A percentile compares a stretch with the other conserved stretches of the same genome.
Evolutionary conservation across 2,797 vertebrate genomes (phyloP).

Genomic region (Gallirallus australis): DNA sequence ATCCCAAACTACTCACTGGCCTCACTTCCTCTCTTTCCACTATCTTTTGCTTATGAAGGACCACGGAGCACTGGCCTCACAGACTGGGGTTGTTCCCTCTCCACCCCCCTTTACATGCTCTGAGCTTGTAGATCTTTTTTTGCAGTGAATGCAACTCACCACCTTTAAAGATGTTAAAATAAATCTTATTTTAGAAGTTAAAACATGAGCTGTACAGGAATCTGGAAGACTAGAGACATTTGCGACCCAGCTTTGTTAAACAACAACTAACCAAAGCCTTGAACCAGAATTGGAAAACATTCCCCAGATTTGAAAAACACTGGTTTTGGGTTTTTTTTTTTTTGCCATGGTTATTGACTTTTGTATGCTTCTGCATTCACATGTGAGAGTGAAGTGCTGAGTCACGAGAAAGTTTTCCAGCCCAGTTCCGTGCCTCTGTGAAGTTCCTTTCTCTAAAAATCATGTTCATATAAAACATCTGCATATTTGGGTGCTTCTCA

Average conservation of each 20-base stretch:
- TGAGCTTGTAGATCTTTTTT: not conserved
- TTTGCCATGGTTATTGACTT: not conserved
- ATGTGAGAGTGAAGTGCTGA: slow-evolving; percentile 30
- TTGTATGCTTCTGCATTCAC: not conserved
- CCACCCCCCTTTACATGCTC: rapidly evolving
- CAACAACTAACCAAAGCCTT: not conserved
- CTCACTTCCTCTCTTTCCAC: not conserved
- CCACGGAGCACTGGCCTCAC: not conserved
- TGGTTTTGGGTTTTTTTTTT: not conserved
- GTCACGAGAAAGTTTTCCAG: slow-evolving; percentile 53
- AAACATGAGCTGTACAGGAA: not conserved
- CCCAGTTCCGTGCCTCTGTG: not conserved
- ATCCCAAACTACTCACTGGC: not conserved
- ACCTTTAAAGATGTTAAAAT: not conserved
- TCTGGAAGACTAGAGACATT: not conserved
- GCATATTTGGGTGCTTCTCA: not conserved
- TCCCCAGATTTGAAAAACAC: not conserved
- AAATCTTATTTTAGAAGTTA: not conserved
- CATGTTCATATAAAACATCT: not conserved
- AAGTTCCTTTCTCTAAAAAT: not conserved
- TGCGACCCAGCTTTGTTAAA: not conserved
- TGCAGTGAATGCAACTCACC: not conserved
- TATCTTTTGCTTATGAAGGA: not conserved
- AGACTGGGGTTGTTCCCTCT: not conserved
- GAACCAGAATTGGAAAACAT: not conserved